These are phyloP conservation scores for Microtus richardsoni DNA, from an alignment of 2,113 vertebrate genomes.

Conservation along the genomic window DNA sequence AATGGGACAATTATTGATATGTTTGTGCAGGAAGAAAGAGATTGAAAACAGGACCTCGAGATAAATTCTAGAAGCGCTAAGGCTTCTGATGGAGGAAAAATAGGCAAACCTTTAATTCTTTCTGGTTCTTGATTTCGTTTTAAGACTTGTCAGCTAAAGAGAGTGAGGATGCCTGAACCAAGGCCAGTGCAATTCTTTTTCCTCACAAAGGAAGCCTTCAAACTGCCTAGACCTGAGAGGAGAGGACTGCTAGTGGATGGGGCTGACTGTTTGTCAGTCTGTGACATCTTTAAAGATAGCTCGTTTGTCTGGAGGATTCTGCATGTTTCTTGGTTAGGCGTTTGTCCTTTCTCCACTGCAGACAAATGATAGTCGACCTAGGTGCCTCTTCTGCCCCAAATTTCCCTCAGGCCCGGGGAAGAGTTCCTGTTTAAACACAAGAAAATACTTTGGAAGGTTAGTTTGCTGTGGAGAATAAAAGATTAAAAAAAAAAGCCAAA, in stretches of 20 bases:
- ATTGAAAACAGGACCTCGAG: constrained; percentile 41
- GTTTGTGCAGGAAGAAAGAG: constrained; percentile 26
- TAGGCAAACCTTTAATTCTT: constrained; percentile 54
- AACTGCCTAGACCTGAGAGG: neutral
- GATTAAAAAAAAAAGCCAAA: constrained; percentile 1
- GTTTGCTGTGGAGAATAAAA: constrained; percentile 8
- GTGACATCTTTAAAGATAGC: neutral
- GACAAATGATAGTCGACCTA: constrained; percentile 20
- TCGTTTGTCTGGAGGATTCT: constrained; percentile 8
- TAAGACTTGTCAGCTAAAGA: constrained; percentile 70
- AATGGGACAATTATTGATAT: constrained; percentile 54
- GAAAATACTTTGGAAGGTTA: neutral
- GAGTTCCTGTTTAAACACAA: constrained; percentile 20
- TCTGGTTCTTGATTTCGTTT: constrained; percentile 74
- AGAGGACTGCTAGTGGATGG: neutral
- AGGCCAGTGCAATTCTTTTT: constrained; percentile 65
- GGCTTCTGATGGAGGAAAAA: constrained; percentile 51
- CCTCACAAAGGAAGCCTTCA: constrained; percentile 45
- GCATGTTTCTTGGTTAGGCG: neutral
- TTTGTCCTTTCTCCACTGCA: neutral
- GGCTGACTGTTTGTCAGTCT: neutral
- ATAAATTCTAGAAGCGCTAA: constrained; percentile 56
- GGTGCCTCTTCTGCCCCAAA: constrained; percentile 8
- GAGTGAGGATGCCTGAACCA: constrained; percentile 55
- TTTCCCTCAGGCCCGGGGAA: neutral